Evolutionary conservation across 2,888 invertebrate genomes (phyloP).

Genomic region (Amphipyra berbera): DNA sequence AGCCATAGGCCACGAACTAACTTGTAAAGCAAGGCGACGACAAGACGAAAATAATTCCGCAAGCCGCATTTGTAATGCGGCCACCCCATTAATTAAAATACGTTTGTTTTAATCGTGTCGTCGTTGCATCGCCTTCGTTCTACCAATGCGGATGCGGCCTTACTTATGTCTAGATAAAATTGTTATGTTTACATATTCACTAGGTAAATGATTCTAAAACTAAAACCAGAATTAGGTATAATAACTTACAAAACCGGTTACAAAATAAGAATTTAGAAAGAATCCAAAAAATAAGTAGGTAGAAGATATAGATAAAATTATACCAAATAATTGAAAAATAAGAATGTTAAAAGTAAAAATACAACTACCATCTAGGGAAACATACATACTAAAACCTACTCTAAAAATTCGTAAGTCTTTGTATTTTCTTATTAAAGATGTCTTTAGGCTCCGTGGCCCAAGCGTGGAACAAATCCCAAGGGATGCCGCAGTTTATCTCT

Average conservation of each 20-base stretch:
- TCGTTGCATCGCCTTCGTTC: slow-evolving; percentile 12
- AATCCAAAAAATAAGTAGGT: neutral
- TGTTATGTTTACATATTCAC: neutral
- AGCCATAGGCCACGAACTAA: slow-evolving; percentile 12
- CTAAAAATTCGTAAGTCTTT: slow-evolving; percentile 55
- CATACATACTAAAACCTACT: slow-evolving; percentile 30
- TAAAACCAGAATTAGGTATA: no score
- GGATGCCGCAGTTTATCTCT: slow-evolving; percentile 65
- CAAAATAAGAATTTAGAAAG: neutral
- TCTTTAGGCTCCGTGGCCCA: slow-evolving; percentile 57
- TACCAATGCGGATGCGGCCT: slow-evolving; percentile 9
- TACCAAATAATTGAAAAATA: slow-evolving; percentile 24
- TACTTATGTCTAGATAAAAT: slow-evolving; percentile 1
- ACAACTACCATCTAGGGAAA: slow-evolving; percentile 31
- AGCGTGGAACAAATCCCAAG: slow-evolving; percentile 61
- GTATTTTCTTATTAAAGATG: slow-evolving; percentile 59
- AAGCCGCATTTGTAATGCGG: slow-evolving; percentile 31
- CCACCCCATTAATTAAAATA: slow-evolving; percentile 49
- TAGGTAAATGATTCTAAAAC: no score
- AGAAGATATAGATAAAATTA: no score
- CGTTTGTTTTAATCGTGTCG: slow-evolving; percentile 40
- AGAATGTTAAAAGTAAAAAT: slow-evolving; percentile 18
- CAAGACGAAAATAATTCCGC: slow-evolving; percentile 24
- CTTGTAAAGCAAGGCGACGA: slow-evolving; percentile 22
- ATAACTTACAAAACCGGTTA: no score